A percentile compares a stretch with the other conserved stretches of the same genome.
Evolutionary conservation across 1,140 invertebrate genomes (phyloP).

Genomic region (Halictus rubicundus): DNA sequence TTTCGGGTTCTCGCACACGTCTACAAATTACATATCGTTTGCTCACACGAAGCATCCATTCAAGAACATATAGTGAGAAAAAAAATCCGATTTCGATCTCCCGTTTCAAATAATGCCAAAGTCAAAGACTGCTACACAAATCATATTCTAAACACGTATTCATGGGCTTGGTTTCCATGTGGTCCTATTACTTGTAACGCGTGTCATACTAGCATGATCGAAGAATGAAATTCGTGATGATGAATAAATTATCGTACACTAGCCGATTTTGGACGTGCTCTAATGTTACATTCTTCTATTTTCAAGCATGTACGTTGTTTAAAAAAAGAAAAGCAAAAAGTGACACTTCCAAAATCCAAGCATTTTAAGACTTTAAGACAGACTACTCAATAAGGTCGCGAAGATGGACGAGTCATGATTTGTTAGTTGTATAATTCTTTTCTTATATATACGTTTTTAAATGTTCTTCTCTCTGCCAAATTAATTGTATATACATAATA

Average conservation of each 20-base stretch:
- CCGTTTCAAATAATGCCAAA: constrained; percentile 55
- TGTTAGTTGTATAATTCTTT: constrained; percentile 35
- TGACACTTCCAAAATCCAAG: constrained; percentile 50
- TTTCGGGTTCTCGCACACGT: no score
- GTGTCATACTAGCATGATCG: constrained; percentile 39
- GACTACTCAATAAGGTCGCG: constrained; percentile 24
- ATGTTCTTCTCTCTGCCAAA: constrained; percentile 55
- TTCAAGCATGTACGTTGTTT: not conserved
- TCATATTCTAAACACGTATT: constrained; percentile 24
- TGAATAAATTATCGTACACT: not conserved
- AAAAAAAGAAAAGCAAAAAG: not conserved
- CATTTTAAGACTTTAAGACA: constrained; percentile 27
- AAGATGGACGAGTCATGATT: constrained; percentile 33
- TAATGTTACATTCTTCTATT: constrained; percentile 22
- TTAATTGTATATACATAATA: constrained; percentile 43
- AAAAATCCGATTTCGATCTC: constrained; percentile 22
- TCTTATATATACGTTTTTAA: constrained; percentile 24
- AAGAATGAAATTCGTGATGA: constrained; percentile 26
- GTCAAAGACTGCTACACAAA: constrained; percentile 50
- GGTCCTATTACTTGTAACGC: constrained; percentile 21
- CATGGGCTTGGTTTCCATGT: constrained; percentile 43
- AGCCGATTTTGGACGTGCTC: constrained; percentile 38
- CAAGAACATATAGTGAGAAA: not conserved
- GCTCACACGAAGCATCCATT: constrained; percentile 1
- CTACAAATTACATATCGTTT: constrained; percentile 4